A percentile compares a stretch with the other conserved stretches of the same genome.
Conservation (phyloP, 1,140 invertebrate species). For the Heliconius hermathena region DNA sequence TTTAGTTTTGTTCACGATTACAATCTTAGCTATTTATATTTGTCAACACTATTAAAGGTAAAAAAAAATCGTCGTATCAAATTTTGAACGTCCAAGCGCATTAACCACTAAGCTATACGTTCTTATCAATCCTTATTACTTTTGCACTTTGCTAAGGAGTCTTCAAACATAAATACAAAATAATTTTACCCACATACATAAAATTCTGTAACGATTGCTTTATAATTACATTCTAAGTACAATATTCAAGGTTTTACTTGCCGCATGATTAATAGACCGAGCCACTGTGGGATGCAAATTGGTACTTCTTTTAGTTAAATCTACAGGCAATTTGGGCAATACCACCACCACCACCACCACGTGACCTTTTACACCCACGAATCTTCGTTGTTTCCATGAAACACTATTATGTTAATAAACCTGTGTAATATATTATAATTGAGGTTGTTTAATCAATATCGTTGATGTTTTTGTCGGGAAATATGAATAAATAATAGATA, state of each 20-base stretch:
- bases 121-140: too few relatives aligned
- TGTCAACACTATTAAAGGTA: too few relatives aligned
- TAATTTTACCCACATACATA: not conserved
- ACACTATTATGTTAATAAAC: not conserved
- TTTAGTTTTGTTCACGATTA: too few relatives aligned
- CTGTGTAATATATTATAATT: not conserved
- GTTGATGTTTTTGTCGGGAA: too few relatives aligned
- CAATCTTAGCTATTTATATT: too few relatives aligned
- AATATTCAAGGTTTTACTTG: not conserved
- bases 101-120: too few relatives aligned
- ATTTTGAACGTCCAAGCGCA: too few relatives aligned
- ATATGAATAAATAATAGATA: too few relatives aligned
- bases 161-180: not conserved
- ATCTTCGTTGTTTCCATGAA: not conserved
- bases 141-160: too few relatives aligned
- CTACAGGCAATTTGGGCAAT: not conserved
- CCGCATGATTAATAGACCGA: slow-evolving; percentile 15
- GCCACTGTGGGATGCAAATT: not conserved
- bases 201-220: slow-evolving; percentile 12
- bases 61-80: too few relatives aligned
- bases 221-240: slow-evolving; percentile 7
- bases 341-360: not conserved
- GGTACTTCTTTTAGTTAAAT: slow-evolving; percentile 3
- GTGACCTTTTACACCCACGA: not conserved
- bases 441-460: too few relatives aligned